Conservation (phyloP, 2,113 vertebrate species). For the Fregetta grallaria region DNA sequence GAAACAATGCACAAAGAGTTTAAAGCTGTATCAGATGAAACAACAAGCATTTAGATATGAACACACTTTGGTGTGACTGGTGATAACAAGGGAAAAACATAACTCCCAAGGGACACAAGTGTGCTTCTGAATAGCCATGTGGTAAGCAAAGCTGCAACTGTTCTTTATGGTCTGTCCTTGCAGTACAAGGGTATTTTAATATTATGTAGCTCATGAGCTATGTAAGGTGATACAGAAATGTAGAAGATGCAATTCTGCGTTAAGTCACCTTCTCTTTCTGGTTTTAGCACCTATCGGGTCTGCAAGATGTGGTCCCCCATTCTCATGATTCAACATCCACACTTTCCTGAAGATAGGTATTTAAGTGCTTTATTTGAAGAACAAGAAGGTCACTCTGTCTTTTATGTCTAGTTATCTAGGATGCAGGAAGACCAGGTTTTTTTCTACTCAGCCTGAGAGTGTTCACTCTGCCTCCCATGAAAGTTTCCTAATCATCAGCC, state of each 20-base stretch:
- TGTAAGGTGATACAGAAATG: rapidly evolving
- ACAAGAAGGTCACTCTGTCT: neutral
- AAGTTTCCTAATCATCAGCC: neutral
- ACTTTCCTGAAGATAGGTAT: neutral
- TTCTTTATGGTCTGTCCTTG: neutral
- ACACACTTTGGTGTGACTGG: neutral
- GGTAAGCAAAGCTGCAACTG: neutral
- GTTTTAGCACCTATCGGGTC: neutral
- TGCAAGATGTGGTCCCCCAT: neutral
- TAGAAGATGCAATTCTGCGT: neutral
- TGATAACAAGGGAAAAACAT: neutral
- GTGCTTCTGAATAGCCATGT: neutral
- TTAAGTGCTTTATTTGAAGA: neutral
- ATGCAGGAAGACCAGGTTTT: neutral
- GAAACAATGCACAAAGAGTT: neutral
- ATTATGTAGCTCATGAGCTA: neutral
- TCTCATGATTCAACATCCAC: neutral
- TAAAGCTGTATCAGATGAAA: neutral
- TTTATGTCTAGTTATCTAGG: neutral
- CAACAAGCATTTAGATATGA: neutral
- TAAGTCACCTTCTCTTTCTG: neutral
- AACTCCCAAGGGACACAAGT: neutral
- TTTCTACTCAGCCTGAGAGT: neutral
- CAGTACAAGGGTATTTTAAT: neutral
- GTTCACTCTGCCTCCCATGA: neutral